phyloP scores from a whole-genome alignment of 2,797 vertebrate species.

The Clarias platycephalus region DNA sequence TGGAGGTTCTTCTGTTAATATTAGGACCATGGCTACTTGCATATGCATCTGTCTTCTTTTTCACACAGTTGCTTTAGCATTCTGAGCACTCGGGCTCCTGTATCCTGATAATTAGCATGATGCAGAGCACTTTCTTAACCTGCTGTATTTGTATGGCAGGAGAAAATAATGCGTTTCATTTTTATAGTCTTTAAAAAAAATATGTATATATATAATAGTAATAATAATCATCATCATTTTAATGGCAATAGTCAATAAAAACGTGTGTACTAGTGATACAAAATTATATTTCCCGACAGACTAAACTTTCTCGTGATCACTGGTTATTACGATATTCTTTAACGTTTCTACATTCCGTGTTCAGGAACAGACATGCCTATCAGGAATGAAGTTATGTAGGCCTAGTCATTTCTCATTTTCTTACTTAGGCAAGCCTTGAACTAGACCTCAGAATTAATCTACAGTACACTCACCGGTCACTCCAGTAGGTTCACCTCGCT shows the following conservation, averaged over 20 bases:
- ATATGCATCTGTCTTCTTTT: constrained; percentile 5
- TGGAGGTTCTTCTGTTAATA: constrained; percentile 3
- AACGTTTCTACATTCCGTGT: neutral
- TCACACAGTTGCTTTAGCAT: constrained; percentile 5
- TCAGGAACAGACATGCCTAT: neutral
- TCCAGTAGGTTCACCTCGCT: no score
- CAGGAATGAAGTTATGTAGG: neutral
- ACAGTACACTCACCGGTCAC: neutral
- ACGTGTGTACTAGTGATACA: neutral
- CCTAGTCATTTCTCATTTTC: neutral
- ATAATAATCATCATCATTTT: no score
- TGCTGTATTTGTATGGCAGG: neutral
- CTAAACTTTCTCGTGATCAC: neutral
- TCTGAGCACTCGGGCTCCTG: constrained; percentile 1
- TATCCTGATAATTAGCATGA: neutral
- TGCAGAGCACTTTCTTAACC: neutral
- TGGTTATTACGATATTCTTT: no score
- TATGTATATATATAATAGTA: no score
- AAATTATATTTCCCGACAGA: neutral
- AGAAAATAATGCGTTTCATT: neutral
- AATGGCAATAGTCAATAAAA: neutral
- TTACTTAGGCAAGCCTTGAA: neutral
- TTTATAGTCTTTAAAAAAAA: neutral
- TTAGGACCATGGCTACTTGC: neutral
- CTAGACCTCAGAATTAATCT: neutral